phyloP scores from a whole-genome alignment of 2,888 invertebrate species.

The Toxonevra muliebris region DNA sequence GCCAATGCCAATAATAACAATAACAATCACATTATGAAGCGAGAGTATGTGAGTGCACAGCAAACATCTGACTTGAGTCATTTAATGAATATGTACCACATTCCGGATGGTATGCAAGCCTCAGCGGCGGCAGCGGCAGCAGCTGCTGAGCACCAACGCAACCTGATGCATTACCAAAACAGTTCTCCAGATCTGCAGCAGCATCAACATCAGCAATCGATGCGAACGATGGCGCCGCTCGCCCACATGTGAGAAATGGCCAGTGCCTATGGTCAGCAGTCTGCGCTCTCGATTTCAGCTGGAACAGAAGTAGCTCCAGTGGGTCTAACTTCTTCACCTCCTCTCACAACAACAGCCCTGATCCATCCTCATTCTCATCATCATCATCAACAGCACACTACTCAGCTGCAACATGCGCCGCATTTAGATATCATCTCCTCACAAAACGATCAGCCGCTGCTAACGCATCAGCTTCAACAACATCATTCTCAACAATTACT shows the following conservation, averaged over 20 bases:
- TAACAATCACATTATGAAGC: slow-evolving; percentile 69
- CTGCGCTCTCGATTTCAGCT: slow-evolving; percentile 41
- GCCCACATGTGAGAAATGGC: slow-evolving; percentile 67
- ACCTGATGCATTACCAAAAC: slow-evolving; percentile 64
- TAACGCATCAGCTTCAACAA: slow-evolving; percentile 31
- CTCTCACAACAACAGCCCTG: slow-evolving; percentile 35
- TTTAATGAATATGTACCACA: slow-evolving; percentile 75
- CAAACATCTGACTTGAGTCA: slow-evolving; percentile 71
- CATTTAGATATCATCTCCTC: slow-evolving; percentile 15
- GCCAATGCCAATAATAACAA: slow-evolving; percentile 67
- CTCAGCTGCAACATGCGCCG: slow-evolving; percentile 39
- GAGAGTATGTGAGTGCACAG: slow-evolving; percentile 71
- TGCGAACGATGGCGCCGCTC: slow-evolving; percentile 65
- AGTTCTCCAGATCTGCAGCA: slow-evolving; percentile 63
- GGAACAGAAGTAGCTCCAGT: slow-evolving; percentile 38
- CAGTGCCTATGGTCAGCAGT: slow-evolving; percentile 58
- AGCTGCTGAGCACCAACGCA: slow-evolving; percentile 58
- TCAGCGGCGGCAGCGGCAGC: slow-evolving; percentile 66
- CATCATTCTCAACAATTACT: slow-evolving; percentile 43
- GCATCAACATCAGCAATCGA: slow-evolving; percentile 64
- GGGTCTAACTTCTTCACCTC: slow-evolving; percentile 34
- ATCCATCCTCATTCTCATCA: slow-evolving; percentile 34
- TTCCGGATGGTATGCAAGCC: slow-evolving; percentile 71
- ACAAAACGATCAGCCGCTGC: slow-evolving; percentile 33
- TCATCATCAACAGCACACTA: slow-evolving; percentile 33